These are phyloP conservation scores for Idaea straminata DNA, from an alignment of 2,888 invertebrate genomes.

Conservation along the genomic window DNA sequence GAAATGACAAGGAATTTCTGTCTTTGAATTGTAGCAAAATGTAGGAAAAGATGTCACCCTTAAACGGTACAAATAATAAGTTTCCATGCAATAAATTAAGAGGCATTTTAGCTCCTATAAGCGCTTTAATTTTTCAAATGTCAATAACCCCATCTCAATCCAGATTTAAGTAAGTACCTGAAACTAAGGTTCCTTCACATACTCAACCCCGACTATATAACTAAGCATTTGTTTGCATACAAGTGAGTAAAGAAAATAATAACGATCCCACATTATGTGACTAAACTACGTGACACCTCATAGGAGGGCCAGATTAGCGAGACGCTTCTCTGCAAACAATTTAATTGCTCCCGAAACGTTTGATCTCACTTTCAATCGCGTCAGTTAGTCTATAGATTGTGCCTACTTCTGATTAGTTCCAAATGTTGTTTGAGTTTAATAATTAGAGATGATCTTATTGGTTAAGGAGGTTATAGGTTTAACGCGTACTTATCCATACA, in stretches of 20 bases:
- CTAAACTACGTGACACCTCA: constrained; percentile 23
- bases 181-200: too few species aligned
- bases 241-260: constrained; percentile 11
- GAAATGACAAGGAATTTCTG: too few species aligned
- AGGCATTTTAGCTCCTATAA: too few species aligned
- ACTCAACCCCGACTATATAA: not conserved
- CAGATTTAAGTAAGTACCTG: not conserved
- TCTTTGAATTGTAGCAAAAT: too few species aligned
- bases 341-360: constrained; percentile 18
- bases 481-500: too few species aligned
- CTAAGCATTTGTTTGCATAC: not conserved
- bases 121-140: not conserved
- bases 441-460: not conserved
- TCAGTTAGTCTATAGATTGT: not conserved
- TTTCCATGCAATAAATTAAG: too few species aligned
- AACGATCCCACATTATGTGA: constrained; percentile 5
- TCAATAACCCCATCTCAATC: not conserved
- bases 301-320: constrained; percentile 18
- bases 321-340: constrained; percentile 18
- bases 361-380: constrained; percentile 7
- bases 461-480: not conserved
- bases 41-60: too few species aligned
- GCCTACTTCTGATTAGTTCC: not conserved
- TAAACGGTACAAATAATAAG: too few species aligned
- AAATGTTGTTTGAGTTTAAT: not conserved